A percentile compares a stretch with the other conserved stretches of the same genome.
Conservation (phyloP, 2,113 vertebrate genomes). For the Rhombomys opimus region DNA sequence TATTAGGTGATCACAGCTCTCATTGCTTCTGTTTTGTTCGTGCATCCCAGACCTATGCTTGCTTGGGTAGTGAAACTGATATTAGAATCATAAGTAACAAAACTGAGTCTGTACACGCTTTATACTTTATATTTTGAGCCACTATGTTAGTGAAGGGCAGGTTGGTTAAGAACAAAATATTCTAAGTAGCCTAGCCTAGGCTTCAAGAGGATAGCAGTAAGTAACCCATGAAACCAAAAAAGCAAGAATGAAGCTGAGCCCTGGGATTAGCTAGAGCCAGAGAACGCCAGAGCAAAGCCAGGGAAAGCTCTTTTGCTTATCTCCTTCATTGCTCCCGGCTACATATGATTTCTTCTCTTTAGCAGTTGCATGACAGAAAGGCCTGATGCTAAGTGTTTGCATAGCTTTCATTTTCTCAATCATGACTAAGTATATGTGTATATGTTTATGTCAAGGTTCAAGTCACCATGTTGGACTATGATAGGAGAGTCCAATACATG, state of each 20-base stretch:
- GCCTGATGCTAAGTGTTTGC: not conserved
- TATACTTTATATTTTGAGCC: not conserved
- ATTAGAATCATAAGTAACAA: not conserved
- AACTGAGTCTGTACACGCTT: not conserved
- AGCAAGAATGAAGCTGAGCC: not conserved
- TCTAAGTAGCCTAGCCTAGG: not conserved
- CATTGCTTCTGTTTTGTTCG: not conserved
- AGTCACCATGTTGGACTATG: not conserved
- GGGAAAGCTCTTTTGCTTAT: not conserved
- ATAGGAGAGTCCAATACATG: not conserved
- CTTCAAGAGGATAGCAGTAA: not conserved
- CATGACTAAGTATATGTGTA: not conserved
- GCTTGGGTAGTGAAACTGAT: not conserved
- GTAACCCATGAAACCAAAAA: not conserved
- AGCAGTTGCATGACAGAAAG: not conserved
- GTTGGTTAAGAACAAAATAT: not conserved
- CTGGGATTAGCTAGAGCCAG: not conserved
- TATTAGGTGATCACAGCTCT: not conserved
- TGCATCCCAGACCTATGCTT: not conserved
- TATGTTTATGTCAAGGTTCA: not conserved
- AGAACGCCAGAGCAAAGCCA: not conserved
- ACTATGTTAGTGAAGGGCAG: not conserved
- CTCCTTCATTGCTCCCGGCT: not conserved
- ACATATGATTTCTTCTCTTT: not conserved
- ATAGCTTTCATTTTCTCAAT: not conserved